Conservation (phyloP, 2,113 vertebrate species). For the Helogale parvula region DNA sequence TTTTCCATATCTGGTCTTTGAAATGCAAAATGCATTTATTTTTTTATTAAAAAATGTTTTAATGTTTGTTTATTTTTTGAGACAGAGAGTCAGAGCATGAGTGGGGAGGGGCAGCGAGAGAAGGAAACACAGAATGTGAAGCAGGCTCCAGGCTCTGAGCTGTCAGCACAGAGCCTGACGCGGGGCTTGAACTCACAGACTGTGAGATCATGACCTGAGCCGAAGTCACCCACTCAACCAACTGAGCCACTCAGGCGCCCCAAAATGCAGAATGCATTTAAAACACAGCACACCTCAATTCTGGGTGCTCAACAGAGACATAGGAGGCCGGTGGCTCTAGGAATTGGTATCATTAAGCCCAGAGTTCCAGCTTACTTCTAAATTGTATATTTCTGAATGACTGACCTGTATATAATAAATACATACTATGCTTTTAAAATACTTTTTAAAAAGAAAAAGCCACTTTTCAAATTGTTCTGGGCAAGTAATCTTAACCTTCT, state of each 20-base stretch:
- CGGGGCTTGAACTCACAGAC: too few relatives aligned
- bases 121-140: too few relatives aligned
- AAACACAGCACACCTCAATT: not conserved
- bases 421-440: not conserved
- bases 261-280: not conserved
- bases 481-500: not conserved
- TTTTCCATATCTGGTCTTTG: not conserved
- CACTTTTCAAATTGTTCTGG: not conserved
- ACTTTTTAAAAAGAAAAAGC: not conserved
- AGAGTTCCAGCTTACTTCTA: not conserved
- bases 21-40: not conserved
- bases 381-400: not conserved
- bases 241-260: too few relatives aligned
- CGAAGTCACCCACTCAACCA: too few relatives aligned
- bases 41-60: too few relatives aligned
- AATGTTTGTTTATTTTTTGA: too few relatives aligned
- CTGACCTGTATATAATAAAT: not conserved
- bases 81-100: too few relatives aligned
- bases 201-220: too few relatives aligned
- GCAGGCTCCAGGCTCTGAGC: too few relatives aligned
- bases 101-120: too few relatives aligned
- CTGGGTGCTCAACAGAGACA: not conserved
- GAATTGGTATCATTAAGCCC: not conserved
- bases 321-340: not conserved
- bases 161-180: too few relatives aligned